Evolutionary conservation across 2,888 invertebrate species (phyloP).

Genomic region (Lagria hirta): DNA sequence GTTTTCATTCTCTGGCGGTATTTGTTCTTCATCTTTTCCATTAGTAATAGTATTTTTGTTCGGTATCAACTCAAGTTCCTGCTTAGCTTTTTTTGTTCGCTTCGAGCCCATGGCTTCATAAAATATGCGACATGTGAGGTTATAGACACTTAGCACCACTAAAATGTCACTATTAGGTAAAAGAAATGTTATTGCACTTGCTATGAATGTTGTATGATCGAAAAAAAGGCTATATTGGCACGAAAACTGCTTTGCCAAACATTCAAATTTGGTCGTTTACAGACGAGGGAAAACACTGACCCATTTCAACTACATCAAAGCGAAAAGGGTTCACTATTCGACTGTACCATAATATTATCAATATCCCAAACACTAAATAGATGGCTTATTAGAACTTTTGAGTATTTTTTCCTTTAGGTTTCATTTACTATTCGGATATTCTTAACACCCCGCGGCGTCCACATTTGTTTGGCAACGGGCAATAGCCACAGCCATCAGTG

Average conservation of each 20-base stretch:
- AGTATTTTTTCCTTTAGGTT: conserved; percentile 2
- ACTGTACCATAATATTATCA: background rate
- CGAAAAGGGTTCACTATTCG: conserved; percentile 2
- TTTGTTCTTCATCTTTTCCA: conserved; percentile 1
- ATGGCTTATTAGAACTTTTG: conserved; percentile 1
- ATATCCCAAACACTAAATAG: conserved; percentile 6
- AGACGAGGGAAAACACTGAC: conserved; percentile 3
- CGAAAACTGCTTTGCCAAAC: conserved; percentile 7
- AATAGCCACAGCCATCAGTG: too few species aligned
- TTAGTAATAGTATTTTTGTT: conserved; percentile 3
- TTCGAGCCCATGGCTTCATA: conserved; percentile 16
- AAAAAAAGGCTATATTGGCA: background rate
- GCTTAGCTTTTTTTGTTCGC: conserved; percentile 16
- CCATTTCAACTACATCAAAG: conserved; percentile 12
- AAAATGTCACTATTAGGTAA: background rate
- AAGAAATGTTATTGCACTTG: background rate
- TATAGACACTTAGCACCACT: background rate
- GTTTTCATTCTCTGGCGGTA: conserved; percentile 1
- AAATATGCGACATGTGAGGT: background rate
- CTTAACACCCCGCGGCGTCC: conserved; percentile 16
- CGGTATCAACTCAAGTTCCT: conserved; percentile 3
- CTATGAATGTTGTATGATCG: too few species aligned
- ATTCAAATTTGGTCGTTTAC: conserved; percentile 16
- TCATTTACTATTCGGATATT: conserved; percentile 2
- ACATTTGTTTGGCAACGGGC: conserved; percentile 27